These are phyloP conservation scores for Bhutanitis thaidina DNA, from an alignment of 2,888 invertebrate species.

Conservation along the genomic window DNA sequence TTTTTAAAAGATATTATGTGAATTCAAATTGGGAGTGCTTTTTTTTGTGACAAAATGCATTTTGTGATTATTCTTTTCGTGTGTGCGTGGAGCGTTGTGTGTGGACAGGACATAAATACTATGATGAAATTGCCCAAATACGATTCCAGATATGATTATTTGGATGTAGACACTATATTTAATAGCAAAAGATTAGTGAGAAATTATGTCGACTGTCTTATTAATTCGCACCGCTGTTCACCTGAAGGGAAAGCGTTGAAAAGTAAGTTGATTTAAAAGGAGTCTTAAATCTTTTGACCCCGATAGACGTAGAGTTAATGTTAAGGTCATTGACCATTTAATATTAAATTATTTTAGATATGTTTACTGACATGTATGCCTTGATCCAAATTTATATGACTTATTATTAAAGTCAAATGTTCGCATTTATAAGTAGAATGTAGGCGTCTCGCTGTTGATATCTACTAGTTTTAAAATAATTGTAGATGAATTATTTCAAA, in stretches of 20 bases:
- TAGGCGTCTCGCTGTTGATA: too few species aligned
- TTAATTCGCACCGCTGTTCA: slow-evolving; percentile 84
- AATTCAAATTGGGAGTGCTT: slow-evolving; percentile 20
- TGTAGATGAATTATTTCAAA: too few species aligned
- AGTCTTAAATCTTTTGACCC: neutral
- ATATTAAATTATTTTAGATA: neutral
- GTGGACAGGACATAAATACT: slow-evolving; percentile 50
- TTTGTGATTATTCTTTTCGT: slow-evolving; percentile 50
- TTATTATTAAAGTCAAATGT: neutral
- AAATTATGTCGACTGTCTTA: slow-evolving; percentile 85
- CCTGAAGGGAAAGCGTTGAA: slow-evolving; percentile 86
- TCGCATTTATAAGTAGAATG: too few species aligned
- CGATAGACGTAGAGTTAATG: neutral
- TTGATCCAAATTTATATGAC: neutral
- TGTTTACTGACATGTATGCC: neutral
- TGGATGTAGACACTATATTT: slow-evolving; percentile 84
- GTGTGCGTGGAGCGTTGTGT: slow-evolving; percentile 42
- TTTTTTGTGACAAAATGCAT: slow-evolving; percentile 44
- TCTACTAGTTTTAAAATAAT: too few species aligned
- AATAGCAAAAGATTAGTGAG: slow-evolving; percentile 84
- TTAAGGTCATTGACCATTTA: neutral
- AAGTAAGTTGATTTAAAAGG: slow-evolving; percentile 78
- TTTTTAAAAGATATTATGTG: slow-evolving; percentile 18
- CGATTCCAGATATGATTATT: slow-evolving; percentile 82
- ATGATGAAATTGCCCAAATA: slow-evolving; percentile 67